Evolutionary conservation across 2,113 vertebrate species (phyloP), one percentile per base, ranked within the genome.

Genomic region (Pterophyllum scalare): DNA sequence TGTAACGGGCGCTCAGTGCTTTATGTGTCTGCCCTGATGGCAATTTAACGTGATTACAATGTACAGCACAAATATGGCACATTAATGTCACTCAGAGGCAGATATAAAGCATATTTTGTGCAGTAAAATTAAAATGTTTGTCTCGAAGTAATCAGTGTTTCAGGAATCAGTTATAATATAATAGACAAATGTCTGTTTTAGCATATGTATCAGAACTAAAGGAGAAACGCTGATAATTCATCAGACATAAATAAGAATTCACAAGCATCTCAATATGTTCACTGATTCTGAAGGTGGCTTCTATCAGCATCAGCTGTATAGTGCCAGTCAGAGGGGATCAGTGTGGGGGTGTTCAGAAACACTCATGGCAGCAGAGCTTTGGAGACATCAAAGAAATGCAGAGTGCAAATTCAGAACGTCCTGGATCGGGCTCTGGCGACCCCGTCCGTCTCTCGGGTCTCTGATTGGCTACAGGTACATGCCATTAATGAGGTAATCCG

Each of bases 401-500:
- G 58, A 80, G 84, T 79, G 76, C 43, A 75, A 82, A 58, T 85
- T 74, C 13, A 65, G 83, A 82, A 76, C 20, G 40, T 88, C 58
- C 58, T 13, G 57, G 46, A 26, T 83, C 28, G 35, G 54, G 38
- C 61, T 85, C 52, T 6, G 75, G 49, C 52, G 64, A 33, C 19
- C 14, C 20, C 11, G 1, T 33, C 24, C 26, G 15, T 52, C n/a
- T 33, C 22, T 74, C 46, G 3, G 59, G 58, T 56, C 59, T 67
- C 15, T 11, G 24, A 56, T 28, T 19, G 64, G 67, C 95, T 96
- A 99, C 77, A 99, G 96, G 94, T 99, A 99, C 98, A 99, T 99
- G 96, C 98, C 98, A 49, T 99, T 99, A 93, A 99, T 99, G 95
- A 99, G 98, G 96, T 99, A 99, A 95, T 99, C 98, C 0, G 98